These are phyloP conservation scores for Rhynchopsitta pachyrhyncha DNA, from an alignment of 2,113 vertebrate genomes.

Conservation along the genomic window DNA sequence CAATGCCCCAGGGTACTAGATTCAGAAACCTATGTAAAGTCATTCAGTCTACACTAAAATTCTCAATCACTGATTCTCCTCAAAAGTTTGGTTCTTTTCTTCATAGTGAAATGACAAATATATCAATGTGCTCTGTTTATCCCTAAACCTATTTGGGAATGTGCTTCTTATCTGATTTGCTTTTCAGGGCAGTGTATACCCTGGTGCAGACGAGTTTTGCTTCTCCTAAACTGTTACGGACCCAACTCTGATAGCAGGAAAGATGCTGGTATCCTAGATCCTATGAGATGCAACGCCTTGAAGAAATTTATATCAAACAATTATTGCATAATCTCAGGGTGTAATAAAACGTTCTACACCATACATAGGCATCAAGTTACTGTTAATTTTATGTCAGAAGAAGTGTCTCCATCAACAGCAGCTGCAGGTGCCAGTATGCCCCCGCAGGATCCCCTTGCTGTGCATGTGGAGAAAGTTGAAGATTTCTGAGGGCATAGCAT, in stretches of 20 bases:
- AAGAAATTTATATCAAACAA: slow-evolving; percentile 57
- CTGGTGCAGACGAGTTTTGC: neutral
- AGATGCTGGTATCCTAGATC: slow-evolving; percentile 32
- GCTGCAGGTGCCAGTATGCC: slow-evolving; percentile 89
- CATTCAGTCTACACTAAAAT: neutral
- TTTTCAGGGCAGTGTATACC: neutral
- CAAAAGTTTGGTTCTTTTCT: neutral
- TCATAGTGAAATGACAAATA: neutral
- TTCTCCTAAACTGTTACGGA: neutral
- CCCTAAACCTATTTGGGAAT: slow-evolving; percentile 42
- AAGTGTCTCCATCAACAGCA: slow-evolving; percentile 79
- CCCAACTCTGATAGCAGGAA: neutral
- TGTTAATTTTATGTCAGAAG: neutral
- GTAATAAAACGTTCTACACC: neutral
- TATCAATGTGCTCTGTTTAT: slow-evolving; percentile 58
- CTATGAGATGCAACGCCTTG: slow-evolving; percentile 39
- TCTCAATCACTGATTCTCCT: neutral
- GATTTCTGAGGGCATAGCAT: slow-evolving; percentile 96
- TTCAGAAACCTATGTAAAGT: neutral
- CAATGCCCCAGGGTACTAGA: neutral
- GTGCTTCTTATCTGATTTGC: slow-evolving; percentile 61
- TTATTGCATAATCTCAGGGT: slow-evolving; percentile 74
- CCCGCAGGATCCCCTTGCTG: slow-evolving; percentile 89
- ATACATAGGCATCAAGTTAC: neutral
- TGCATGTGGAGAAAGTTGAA: slow-evolving; percentile 98